A percentile compares a stretch with the other conserved stretches of the same genome.
phyloP scores from a whole-genome alignment of 1,140 invertebrate species.

The Bombus sibiricus region DNA sequence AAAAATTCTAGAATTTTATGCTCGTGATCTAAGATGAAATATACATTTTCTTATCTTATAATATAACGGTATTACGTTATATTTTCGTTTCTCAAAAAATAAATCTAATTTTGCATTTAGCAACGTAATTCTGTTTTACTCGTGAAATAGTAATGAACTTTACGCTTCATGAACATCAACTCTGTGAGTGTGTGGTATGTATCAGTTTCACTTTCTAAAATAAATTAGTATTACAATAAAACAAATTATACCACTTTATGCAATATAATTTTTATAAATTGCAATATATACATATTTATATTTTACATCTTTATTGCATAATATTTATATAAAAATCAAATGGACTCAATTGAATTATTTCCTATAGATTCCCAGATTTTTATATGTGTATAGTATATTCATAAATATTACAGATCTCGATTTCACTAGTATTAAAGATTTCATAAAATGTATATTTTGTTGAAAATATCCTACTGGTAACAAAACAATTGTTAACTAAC shows the following conservation, averaged over 20 bases:
- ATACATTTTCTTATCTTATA: constrained; percentile 12
- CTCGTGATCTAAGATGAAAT: neutral
- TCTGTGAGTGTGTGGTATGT: neutral
- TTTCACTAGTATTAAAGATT: neutral
- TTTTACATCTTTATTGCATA: too few species aligned
- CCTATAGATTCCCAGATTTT: neutral
- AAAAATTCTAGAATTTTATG: constrained; percentile 59
- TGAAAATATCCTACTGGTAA: neutral
- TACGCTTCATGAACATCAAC: constrained; percentile 3
- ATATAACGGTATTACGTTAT: neutral
- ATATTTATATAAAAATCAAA: too few species aligned
- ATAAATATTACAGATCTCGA: neutral
- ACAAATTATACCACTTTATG: neutral
- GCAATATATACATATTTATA: neutral
- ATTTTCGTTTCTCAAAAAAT: neutral
- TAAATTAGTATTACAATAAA: neutral
- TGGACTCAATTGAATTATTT: neutral
- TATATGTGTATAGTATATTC: neutral
- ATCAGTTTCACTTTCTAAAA: constrained; percentile 4
- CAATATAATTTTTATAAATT: neutral
- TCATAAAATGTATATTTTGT: neutral
- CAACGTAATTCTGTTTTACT: neutral
- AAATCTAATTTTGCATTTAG: neutral
- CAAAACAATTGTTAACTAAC: neutral
- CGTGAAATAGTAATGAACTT: constrained; percentile 14